A percentile compares a stretch with the other conserved stretches of the same genome.
Evolutionary conservation across 2,113 vertebrate species (phyloP).

Genomic region (Narcine bancroftii): DNA sequence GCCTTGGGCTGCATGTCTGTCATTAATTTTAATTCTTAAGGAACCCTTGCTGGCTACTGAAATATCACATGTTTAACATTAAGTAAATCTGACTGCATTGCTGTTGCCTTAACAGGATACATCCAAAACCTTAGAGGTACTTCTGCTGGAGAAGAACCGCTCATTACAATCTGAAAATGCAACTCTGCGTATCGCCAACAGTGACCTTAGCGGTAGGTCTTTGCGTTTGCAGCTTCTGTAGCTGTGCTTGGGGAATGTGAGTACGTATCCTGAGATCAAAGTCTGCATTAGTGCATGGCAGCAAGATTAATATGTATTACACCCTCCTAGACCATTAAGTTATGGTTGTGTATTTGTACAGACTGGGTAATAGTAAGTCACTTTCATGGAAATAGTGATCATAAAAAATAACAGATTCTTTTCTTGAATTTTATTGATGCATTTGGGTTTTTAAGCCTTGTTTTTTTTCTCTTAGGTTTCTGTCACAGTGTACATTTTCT

Average conservation of each 20-base stretch:
- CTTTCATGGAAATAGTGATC: conserved; percentile 45
- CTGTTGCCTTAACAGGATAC: conserved; percentile 61
- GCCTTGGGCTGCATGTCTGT: conserved; percentile 32
- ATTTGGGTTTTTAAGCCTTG: conserved; percentile 29
- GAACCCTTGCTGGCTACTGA: conserved; percentile 27
- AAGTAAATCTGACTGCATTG: conserved; percentile 33
- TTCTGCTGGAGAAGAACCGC: conserved; percentile 93
- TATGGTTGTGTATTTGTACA: conserved; percentile 41
- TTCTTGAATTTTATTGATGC: conserved; percentile 34
- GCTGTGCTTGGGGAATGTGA: conserved; percentile 44
- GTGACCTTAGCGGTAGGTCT: conserved; percentile 92
- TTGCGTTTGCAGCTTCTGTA: neutral
- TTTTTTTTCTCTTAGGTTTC: conserved; percentile 28
- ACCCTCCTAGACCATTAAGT: conserved; percentile 36
- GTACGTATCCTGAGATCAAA: conserved; percentile 43
- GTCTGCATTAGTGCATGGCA: conserved; percentile 48
- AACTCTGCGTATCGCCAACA: conserved; percentile 83
- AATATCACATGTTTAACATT: conserved; percentile 26
- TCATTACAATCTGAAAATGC: conserved; percentile 89
- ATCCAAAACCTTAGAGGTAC: conserved; percentile 85
- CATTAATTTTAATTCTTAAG: conserved; percentile 31
- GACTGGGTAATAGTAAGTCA: conserved; percentile 43
- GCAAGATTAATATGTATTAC: conserved; percentile 41
- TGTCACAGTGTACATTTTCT: conserved; percentile 8
- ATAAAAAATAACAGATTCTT: conserved; percentile 35